These are phyloP conservation scores for Oceanodroma leucorhoa DNA, from an alignment of 2,797 vertebrate species.

Conservation along the genomic window DNA sequence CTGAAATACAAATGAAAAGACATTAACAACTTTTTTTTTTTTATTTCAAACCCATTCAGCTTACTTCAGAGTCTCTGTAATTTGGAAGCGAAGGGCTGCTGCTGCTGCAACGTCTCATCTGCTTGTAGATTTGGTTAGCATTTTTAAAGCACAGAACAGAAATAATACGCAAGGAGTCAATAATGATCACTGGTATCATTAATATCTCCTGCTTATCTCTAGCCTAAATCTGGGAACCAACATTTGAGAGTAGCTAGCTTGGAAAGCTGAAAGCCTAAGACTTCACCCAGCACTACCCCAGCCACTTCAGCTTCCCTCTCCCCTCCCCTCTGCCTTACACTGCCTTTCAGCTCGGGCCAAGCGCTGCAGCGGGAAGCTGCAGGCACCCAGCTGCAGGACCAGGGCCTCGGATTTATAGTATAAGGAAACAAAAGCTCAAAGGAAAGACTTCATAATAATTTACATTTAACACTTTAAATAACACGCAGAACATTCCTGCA, in stretches of 20 bases:
- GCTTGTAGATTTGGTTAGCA: background rate
- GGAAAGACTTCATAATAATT: background rate
- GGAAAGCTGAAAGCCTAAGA: background rate
- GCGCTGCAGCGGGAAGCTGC: rapidly evolving
- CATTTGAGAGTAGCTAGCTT: background rate
- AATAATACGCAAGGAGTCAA: background rate
- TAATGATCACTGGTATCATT: background rate
- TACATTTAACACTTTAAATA: background rate
- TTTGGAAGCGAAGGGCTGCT: background rate
- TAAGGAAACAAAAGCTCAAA: background rate
- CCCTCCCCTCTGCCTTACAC: background rate
- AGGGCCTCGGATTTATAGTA: background rate
- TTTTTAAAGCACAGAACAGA: background rate
- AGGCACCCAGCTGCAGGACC: background rate
- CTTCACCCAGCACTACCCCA: background rate
- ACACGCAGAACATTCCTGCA: background rate
- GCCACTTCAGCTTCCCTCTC: background rate
- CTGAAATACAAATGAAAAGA: background rate
- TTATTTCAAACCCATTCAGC: background rate
- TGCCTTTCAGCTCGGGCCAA: background rate
- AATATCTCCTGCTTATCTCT: background rate
- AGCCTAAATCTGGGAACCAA: background rate
- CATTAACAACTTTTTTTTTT: background rate
- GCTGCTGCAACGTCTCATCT: background rate
- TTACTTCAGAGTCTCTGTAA: background rate